Percentiles rank a stretch among this genome's conserved stretches.
phyloP scores from a whole-genome alignment of 2,888 invertebrate species.

The Eulithis prunata region DNA sequence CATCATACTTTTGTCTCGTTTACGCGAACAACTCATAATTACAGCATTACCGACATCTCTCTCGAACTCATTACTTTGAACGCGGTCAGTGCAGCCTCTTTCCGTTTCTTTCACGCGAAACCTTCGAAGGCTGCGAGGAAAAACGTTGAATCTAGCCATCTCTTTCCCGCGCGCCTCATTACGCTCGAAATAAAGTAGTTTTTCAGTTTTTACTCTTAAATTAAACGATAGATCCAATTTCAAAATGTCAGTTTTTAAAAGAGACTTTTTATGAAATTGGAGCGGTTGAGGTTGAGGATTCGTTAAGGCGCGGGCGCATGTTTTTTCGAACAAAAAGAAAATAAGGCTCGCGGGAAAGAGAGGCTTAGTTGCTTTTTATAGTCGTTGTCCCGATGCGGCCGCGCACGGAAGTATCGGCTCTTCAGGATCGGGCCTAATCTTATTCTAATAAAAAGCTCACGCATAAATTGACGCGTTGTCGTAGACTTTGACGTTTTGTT shows the following conservation, averaged over 20 bases:
- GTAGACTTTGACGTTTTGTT: conserved; percentile 67
- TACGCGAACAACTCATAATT: conserved; percentile 77
- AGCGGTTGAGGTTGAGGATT: conserved; percentile 62
- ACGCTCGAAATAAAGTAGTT: conserved; percentile 62
- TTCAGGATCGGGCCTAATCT: conserved; percentile 80
- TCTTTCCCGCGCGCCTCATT: conserved; percentile 55
- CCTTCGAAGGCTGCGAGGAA: conserved; percentile 51
- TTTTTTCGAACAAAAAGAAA: conserved; percentile 74
- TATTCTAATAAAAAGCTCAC: conserved; percentile 83
- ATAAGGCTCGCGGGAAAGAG: conserved; percentile 80
- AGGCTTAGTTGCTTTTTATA: conserved; percentile 80
- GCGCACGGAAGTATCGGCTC: conserved; percentile 81
- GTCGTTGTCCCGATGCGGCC: conserved; percentile 79
- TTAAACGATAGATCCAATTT: conserved; percentile 60
- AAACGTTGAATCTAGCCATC: conserved; percentile 58
- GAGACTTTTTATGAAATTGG: conserved; percentile 65
- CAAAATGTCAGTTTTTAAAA: conserved; percentile 65
- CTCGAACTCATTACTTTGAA: conserved; percentile 77
- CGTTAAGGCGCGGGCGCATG: conserved; percentile 68
- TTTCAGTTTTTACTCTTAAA: conserved; percentile 58
- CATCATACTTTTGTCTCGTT: conserved; percentile 80
- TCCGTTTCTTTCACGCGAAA: conserved; percentile 76
- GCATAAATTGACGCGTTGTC: conserved; percentile 77
- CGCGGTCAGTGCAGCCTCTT: conserved; percentile 62
- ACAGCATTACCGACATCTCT: conserved; percentile 75